phyloP scores from a whole-genome alignment of 2,113 vertebrate species.

The Ciconia stormi region DNA sequence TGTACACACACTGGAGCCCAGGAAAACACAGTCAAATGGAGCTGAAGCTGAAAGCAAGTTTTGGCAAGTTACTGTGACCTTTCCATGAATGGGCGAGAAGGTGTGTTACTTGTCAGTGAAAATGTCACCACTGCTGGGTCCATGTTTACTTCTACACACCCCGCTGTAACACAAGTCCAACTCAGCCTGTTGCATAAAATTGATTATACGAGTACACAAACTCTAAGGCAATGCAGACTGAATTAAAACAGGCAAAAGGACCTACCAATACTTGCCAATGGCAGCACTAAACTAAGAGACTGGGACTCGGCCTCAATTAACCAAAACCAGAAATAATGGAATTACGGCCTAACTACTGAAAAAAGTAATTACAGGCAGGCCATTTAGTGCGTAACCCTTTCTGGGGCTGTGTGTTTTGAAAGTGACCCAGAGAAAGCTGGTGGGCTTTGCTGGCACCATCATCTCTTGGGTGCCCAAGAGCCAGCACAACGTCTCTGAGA shows the following conservation, averaged over 20 bases:
- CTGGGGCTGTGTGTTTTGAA: background rate
- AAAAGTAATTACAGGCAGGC: background rate
- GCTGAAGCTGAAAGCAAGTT: background rate
- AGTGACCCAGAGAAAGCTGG: background rate
- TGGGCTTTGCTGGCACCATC: background rate
- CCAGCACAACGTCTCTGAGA: background rate
- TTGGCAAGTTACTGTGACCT: slow-evolving; percentile 11
- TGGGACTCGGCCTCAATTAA: background rate
- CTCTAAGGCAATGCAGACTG: background rate
- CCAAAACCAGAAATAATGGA: background rate
- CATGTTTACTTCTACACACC: background rate
- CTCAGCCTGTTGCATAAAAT: background rate
- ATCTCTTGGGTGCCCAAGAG: background rate
- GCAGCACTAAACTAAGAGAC: background rate
- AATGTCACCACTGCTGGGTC: background rate
- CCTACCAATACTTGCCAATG: background rate
- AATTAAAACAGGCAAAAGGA: background rate
- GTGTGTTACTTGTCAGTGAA: background rate
- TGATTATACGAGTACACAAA: background rate
- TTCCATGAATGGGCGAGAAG: background rate
- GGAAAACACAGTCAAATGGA: background rate
- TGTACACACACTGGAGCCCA: background rate
- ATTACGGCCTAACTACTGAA: background rate
- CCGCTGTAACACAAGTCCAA: background rate
- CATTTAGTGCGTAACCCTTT: background rate